Evolutionary conservation across 2,797 vertebrate genomes (phyloP).

Genomic region (Sarcoramphus papa): DNA sequence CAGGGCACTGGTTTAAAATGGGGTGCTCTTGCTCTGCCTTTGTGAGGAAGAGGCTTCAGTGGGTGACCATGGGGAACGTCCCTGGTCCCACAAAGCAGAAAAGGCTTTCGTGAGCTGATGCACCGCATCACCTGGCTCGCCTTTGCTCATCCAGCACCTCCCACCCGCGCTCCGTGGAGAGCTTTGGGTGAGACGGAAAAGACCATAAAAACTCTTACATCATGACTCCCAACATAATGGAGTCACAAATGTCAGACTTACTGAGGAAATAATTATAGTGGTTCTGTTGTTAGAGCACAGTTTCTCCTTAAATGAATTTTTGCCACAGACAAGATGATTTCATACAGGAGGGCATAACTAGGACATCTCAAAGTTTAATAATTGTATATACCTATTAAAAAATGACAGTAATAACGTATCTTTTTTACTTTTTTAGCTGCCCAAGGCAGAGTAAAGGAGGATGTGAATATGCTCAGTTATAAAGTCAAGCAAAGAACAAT

Average conservation of each 20-base stretch:
- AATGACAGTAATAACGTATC: neutral
- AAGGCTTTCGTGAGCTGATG: neutral
- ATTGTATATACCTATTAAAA: neutral
- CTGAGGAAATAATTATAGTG: conserved; percentile 32
- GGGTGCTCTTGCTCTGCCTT: neutral
- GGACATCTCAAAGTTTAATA: conserved; percentile 27
- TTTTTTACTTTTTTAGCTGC: neutral
- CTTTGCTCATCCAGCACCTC: neutral
- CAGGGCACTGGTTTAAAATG: neutral
- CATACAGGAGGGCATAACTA: neutral
- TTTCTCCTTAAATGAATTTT: conserved; percentile 4
- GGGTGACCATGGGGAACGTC: rapidly evolving
- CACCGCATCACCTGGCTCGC: rapidly evolving
- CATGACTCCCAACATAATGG: neutral
- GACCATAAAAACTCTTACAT: neutral
- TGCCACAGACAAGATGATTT: conserved; percentile 29
- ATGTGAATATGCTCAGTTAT: conserved; percentile 22
- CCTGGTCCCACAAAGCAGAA: neutral
- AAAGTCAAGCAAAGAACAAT: conserved; percentile 17
- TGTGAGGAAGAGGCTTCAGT: neutral
- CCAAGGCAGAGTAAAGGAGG: conserved; percentile 11
- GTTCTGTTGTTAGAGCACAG: neutral
- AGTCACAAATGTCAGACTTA: conserved; percentile 21
- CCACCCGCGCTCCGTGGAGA: neutral
- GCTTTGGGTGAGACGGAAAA: neutral